Evolutionary conservation across 2,888 invertebrate genomes (phyloP).

Genomic region (Carterocephalus palaemon): DNA sequence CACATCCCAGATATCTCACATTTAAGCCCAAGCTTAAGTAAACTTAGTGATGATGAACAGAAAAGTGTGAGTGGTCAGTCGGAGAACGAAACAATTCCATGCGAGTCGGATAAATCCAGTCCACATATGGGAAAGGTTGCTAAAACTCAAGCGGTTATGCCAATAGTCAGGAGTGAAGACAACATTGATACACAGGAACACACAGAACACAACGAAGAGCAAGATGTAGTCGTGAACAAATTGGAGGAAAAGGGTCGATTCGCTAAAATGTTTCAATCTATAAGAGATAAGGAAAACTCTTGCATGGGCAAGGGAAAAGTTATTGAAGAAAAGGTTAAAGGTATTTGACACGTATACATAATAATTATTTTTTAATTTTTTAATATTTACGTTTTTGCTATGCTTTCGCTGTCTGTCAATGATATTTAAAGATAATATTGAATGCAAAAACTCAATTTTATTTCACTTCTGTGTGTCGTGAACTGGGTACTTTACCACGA

Average conservation of each 20-base stretch:
- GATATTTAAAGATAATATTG: no score
- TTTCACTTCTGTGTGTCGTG: no score
- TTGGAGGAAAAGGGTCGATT: constrained; percentile 64
- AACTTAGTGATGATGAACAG: constrained; percentile 67
- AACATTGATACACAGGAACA: constrained; percentile 52
- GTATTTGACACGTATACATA: no score
- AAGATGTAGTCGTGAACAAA: constrained; percentile 61
- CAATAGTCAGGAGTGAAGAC: constrained; percentile 70
- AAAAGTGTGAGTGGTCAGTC: constrained; percentile 69
- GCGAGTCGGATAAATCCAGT: constrained; percentile 72
- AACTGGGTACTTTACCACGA: no score
- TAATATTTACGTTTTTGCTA: no score
- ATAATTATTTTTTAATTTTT: constrained; percentile 2
- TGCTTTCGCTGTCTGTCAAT: no score
- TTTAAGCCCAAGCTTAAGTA: constrained; percentile 63
- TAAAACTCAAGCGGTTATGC: constrained; percentile 73
- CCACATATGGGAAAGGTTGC: constrained; percentile 61
- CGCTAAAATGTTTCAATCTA: constrained; percentile 64
- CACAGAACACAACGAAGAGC: constrained; percentile 49
- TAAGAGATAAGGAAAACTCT: constrained; percentile 68
- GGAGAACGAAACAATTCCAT: constrained; percentile 73
- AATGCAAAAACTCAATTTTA: no score
- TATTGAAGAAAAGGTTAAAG: constrained; percentile 65
- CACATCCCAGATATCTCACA: constrained; percentile 64
- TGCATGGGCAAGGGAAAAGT: constrained; percentile 75